These are phyloP conservation scores for Eidolon helvum DNA, from an alignment of 2,113 vertebrate genomes.

Conservation along the genomic window DNA sequence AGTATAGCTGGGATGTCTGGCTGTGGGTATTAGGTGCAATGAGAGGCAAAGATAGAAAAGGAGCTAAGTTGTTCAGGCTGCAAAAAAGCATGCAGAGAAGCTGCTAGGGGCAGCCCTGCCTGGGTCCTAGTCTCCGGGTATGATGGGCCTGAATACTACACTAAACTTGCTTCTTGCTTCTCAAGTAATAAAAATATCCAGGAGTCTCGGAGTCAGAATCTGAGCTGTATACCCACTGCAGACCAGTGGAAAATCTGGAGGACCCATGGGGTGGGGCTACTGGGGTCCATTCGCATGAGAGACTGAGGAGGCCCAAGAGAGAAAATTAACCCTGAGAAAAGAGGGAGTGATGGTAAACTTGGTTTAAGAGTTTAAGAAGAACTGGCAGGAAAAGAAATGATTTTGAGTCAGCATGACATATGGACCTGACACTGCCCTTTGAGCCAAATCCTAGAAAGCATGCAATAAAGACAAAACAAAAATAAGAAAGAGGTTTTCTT, in stretches of 20 bases:
- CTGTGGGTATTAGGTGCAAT: neutral
- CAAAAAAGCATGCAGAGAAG: neutral
- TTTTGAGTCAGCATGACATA: neutral
- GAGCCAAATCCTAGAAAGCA: neutral
- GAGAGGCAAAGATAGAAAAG: neutral
- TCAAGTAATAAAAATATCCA: neutral
- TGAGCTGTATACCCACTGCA: neutral
- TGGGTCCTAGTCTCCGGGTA: neutral
- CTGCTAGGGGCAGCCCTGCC: neutral
- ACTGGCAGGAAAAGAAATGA: neutral
- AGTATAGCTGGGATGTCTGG: neutral
- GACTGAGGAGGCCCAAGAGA: neutral
- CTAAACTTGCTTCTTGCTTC: neutral
- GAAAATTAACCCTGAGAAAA: neutral
- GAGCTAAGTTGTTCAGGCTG: neutral
- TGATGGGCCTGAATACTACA: neutral
- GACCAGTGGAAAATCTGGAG: neutral
- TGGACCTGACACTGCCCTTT: neutral
- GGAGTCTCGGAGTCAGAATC: neutral
- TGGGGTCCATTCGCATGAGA: neutral
- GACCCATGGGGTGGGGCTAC: rapidly evolving
- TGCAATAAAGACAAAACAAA: neutral
- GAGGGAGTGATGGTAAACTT: neutral
- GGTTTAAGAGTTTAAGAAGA: neutral
- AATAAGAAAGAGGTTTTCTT: neutral